Evolutionary conservation across 2,113 vertebrate species (phyloP), one percentile per base, ranked within the genome.

Genomic region (Turdus rufiventris): DNA sequence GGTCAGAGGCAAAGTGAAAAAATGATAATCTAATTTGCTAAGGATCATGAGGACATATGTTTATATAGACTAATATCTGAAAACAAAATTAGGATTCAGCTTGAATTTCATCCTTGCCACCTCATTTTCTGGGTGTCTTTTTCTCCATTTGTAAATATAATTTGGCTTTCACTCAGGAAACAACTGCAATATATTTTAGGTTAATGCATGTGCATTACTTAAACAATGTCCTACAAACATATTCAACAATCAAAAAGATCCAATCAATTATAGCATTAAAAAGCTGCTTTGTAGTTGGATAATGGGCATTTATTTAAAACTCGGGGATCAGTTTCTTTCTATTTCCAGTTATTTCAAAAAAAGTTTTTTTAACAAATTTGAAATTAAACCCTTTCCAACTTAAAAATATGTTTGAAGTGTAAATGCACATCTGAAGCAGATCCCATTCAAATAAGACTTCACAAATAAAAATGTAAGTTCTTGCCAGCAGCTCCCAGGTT

Each of bases 51-150:
- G 61, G 81, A 88, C 67, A 73, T 21, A 85, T 33, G 67, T 47
- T 83, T 88, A 61, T 28, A 45, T 0, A 9, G 79, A 83, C 45
- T 62, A 90, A 56, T 66, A 85, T 23, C 47, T n/a, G 60, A 86
- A 92, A 93, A 88, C 38, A 91, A 54, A 88, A 79, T 79, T 72
- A 85, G 67, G 48, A 94, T 93, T 94, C 72, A 93, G 66, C 34
- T 50, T 74, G 85, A 78, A 63, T 94, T 89, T 94, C 62, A 85
- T 85, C 67, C n/a, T 89, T 79, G 58, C 54, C 42, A 56, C 45
- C 0, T 0, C 19, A 15, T 85, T 94, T 91, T 85, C 91, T 76
- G 34, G 12, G 14, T 77, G 57, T 85, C 77, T 89, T 75, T 83
- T 66, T 50, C 73, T 92, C 51, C 38, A 29, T 76, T 83, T 86